Evolutionary conservation across 2,797 vertebrate species (phyloP).

Genomic region (Merluccius polli): DNA sequence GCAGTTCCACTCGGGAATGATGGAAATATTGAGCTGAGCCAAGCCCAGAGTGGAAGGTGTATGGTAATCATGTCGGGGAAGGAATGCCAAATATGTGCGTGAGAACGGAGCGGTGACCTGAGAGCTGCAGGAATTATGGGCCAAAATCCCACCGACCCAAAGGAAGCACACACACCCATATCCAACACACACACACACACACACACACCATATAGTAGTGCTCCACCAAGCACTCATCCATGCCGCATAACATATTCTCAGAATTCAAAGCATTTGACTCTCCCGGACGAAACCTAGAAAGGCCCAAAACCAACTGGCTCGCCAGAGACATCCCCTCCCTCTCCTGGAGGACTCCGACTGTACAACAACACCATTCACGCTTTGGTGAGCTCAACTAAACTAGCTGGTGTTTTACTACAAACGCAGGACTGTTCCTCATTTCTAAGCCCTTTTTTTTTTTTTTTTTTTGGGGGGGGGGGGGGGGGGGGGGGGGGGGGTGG

Average conservation of each 20-base stretch:
- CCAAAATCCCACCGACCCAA: slow-evolving; percentile 80
- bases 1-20: slow-evolving; percentile 69
- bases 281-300: slow-evolving; percentile 50
- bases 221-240: slow-evolving; percentile 65
- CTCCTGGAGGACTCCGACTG: slow-evolving; percentile 22
- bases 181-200: slow-evolving; percentile 56
- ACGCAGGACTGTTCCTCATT: slow-evolving; percentile 3
- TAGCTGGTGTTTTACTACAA: slow-evolving; percentile 14
- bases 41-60: slow-evolving; percentile 81
- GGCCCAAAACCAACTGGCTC: slow-evolving; percentile 32
- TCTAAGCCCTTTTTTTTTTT: neutral
- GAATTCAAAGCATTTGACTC: slow-evolving; percentile 58
- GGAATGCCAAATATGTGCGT: slow-evolving; percentile 81
- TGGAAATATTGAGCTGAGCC: slow-evolving; percentile 77
- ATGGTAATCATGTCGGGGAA: slow-evolving; percentile 78
- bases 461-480: too few relatives aligned
- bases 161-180: slow-evolving; percentile 79
- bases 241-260: slow-evolving; percentile 60
- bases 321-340: slow-evolving; percentile 37
- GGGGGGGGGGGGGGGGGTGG: too few relatives aligned
- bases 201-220: slow-evolving; percentile 65
- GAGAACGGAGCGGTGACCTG: slow-evolving; percentile 79
- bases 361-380: slow-evolving; percentile 30
- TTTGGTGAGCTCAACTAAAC: slow-evolving; percentile 18
- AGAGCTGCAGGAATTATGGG: slow-evolving; percentile 80